These are phyloP conservation scores for Ruditapes philippinarum DNA, from an alignment of 1,140 invertebrate species.

Conservation along the genomic window DNA sequence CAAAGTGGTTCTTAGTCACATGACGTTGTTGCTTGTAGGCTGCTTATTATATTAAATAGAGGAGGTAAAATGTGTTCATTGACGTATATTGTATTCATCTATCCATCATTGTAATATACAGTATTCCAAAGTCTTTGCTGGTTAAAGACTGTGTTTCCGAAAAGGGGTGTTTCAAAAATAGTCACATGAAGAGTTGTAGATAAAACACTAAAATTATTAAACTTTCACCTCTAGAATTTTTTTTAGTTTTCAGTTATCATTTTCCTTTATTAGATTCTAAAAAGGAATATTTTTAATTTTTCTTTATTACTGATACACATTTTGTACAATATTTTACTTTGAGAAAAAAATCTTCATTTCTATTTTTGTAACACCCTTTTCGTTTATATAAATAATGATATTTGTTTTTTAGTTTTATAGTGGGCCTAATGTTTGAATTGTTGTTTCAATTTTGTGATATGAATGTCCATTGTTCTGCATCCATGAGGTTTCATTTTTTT, in stretches of 20 bases:
- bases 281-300: too few species aligned
- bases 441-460: constrained; percentile 32
- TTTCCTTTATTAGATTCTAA: too few species aligned
- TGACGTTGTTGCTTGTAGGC: too few species aligned
- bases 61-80: neutral
- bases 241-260: too few species aligned
- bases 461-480: neutral
- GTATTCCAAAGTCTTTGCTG: constrained; percentile 14
- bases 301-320: too few species aligned
- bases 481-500: neutral
- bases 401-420: neutral
- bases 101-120: neutral
- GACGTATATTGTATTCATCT: neutral
- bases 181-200: too few species aligned
- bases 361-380: neutral
- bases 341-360: too few species aligned
- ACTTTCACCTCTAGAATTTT: too few species aligned
- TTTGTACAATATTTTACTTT: too few species aligned
- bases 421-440: constrained; percentile 6
- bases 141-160: neutral
- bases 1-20: too few species aligned
- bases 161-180: neutral
- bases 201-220: too few species aligned
- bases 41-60: too few species aligned
- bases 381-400: neutral